Percentiles rank a stretch among this genome's conserved stretches.
phyloP scores from a whole-genome alignment of 2,888 invertebrate species.

The Sisyra nigra region DNA sequence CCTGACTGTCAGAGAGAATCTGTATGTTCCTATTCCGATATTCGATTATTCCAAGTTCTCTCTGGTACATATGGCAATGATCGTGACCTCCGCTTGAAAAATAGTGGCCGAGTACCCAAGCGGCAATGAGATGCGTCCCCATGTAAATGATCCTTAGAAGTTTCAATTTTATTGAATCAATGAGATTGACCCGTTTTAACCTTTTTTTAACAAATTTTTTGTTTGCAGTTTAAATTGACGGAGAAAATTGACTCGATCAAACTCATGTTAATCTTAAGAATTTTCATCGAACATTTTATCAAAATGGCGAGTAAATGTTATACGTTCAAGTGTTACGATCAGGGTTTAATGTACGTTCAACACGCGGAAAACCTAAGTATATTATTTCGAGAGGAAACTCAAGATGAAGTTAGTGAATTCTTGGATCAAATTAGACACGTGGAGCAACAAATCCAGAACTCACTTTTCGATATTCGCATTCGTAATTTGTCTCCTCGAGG shows the following conservation, averaged over 20 bases:
- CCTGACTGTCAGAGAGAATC: no score
- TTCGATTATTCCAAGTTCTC: no score
- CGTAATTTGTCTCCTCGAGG: no score
- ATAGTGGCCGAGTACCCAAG: no score
- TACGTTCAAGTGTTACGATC: slow-evolving; percentile 39
- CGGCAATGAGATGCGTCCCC: no score
- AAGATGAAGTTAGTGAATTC: slow-evolving; percentile 35
- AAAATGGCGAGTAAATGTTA: slow-evolving; percentile 49
- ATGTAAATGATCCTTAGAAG: no score
- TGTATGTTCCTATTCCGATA: no score
- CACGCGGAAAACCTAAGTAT: slow-evolving; percentile 51
- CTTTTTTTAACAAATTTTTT: slow-evolving; percentile 7
- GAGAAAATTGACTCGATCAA: slow-evolving; percentile 38
- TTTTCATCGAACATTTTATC: slow-evolving; percentile 56
- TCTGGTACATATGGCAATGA: no score
- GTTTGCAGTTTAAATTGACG: slow-evolving; percentile 29
- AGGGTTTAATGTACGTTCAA: slow-evolving; percentile 49
- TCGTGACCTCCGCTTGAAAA: no score
- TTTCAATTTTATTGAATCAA: no score
- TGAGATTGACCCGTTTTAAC: no score
- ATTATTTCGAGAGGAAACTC: slow-evolving; percentile 40
- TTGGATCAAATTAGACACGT: slow-evolving; percentile 35
- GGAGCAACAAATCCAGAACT: slow-evolving; percentile 28
- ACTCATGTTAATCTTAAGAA: slow-evolving; percentile 44
- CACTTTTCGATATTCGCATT: no score